Evolutionary conservation across 1,140 invertebrate genomes (phyloP).

Genomic region (Musca domestica): DNA sequence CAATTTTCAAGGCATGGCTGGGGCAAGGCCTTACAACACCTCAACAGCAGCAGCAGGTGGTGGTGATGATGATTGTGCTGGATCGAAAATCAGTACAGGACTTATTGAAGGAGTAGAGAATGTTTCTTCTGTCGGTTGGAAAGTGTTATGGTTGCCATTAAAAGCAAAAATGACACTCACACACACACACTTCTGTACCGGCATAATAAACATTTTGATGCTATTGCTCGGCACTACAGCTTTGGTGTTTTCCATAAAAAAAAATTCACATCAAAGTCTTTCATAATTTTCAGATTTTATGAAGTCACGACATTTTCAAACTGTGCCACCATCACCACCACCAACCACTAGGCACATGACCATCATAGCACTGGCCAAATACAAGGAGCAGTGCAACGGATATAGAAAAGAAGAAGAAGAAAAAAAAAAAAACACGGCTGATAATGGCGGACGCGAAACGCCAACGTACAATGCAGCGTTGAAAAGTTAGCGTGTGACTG

Average conservation of each 20-base stretch:
- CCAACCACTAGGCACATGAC: too few species aligned
- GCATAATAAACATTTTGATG: background rate
- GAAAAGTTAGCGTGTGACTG: too few species aligned
- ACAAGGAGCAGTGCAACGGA: too few species aligned
- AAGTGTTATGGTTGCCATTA: background rate
- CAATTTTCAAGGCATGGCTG: slow-evolving; percentile 1
- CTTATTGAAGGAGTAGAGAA: too few species aligned
- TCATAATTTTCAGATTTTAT: slow-evolving; percentile 21
- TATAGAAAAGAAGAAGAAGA: too few species aligned
- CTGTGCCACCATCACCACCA: background rate
- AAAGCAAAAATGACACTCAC: background rate
- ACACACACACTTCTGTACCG: background rate
- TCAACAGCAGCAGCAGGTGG: slow-evolving; percentile 9
- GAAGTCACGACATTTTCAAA: slow-evolving; percentile 19
- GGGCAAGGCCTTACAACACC: background rate
- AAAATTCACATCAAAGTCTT: background rate
- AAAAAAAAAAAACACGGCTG: too few species aligned
- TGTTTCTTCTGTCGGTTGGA: too few species aligned
- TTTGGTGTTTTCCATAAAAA: background rate
- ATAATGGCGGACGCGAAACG: too few species aligned
- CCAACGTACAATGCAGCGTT: too few species aligned
- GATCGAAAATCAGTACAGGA: background rate
- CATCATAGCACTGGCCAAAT: too few species aligned
- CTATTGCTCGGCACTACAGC: background rate
- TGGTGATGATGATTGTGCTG: background rate